A percentile compares a stretch with the other conserved stretches of the same genome.
Evolutionary conservation across 2,888 invertebrate species (phyloP).

Genomic region (Boloria euphrosyne): DNA sequence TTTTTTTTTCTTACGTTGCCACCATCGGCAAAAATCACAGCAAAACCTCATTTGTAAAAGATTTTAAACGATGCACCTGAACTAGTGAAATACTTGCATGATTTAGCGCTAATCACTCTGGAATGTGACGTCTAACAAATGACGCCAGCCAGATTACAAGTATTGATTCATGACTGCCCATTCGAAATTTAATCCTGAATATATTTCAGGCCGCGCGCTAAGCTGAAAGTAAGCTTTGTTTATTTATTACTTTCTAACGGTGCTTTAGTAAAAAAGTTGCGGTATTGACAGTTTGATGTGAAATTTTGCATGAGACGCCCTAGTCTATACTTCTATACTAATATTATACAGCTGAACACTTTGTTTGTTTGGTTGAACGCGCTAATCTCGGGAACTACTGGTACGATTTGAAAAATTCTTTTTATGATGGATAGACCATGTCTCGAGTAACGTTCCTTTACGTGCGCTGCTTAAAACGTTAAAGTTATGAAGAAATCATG

Average conservation of each 20-base stretch:
- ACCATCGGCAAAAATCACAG: background rate
- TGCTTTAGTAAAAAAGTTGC: constrained; percentile 3
- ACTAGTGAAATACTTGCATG: constrained; percentile 47
- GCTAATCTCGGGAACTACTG: too few species aligned
- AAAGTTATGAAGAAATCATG: too few species aligned
- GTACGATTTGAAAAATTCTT: too few species aligned
- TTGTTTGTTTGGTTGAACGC: too few species aligned
- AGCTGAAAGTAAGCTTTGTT: constrained; percentile 31
- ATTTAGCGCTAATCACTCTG: constrained; percentile 48
- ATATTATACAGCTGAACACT: too few species aligned
- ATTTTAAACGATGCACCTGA: constrained; percentile 3
- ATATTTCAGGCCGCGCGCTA: constrained; percentile 35
- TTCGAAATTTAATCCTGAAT: constrained; percentile 38
- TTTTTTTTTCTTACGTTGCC: too few species aligned
- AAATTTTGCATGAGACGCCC: background rate
- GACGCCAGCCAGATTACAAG: constrained; percentile 40
- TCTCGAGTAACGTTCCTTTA: too few species aligned
- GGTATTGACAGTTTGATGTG: constrained; percentile 6
- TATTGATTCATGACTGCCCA: constrained; percentile 41
- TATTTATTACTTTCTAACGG: constrained; percentile 31
- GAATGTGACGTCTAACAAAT: constrained; percentile 42
- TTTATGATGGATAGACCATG: too few species aligned
- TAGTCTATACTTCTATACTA: too few species aligned
- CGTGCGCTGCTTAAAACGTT: too few species aligned
- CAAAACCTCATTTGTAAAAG: background rate